Evolutionary conservation across 2,888 invertebrate species (phyloP), one percentile per base, ranked within the genome.

Genomic region (Poecilus cupreus): DNA sequence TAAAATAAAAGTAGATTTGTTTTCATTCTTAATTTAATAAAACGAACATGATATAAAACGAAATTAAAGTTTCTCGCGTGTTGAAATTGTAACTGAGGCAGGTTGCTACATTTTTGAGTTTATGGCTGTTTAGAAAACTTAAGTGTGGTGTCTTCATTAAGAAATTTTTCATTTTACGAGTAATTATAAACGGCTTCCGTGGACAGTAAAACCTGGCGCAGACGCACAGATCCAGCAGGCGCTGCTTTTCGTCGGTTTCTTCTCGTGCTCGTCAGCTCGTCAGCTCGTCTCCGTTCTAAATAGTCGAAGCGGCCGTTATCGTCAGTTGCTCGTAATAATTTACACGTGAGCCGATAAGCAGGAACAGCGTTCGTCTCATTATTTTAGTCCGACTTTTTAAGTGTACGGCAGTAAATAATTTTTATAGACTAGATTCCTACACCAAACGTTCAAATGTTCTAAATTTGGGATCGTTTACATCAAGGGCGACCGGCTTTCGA

Each of bases 131-230:
- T 32, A 51, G 51, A 75, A 32, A 75, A 22, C 49, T 75, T 72
- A 60, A 39, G 37, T 77, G 20, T 54, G 64, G 64, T 68, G 68
- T 60, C 78, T 78, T 78, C 78, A 78, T 78, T 78, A 78, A 78
- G 78, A 78, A 78, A 78, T 78, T 64, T 78, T 78, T 78, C 46
- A 68, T 78, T 78, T 78, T 78, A 78, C 68, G 78, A 78, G 78
- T 78, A 78, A 78, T 78, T 78, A 78, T 78, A 68, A 64, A 24
- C 78, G 46, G 78, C 78, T 78, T 68, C 78, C 68, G 78, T 78
- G 49, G 78, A 57, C 57, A 57, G 60, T 77, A 77, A 77, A 77
- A 18, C 43, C 26, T 32, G 20, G 20, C 32, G 74, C 4, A 32
- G 32, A 32, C 32, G 32, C 32, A 32, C 32, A 32, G 6, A 32